phyloP scores from a whole-genome alignment of 1,140 invertebrate species.

The Eubasilissa regina region DNA sequence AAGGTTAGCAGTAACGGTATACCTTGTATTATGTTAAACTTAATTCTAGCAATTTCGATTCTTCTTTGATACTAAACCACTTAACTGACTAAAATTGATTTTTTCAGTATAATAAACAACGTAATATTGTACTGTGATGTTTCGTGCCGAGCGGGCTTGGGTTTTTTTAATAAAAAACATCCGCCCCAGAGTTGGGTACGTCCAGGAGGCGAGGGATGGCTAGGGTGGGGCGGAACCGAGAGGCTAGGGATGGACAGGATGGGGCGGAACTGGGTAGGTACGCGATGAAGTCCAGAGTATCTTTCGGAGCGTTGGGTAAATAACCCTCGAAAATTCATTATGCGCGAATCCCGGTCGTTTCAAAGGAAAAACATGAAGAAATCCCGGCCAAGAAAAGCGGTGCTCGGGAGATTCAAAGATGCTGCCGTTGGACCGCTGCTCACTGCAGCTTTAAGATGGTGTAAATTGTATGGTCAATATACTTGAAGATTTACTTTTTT shows the following conservation, averaged over 20 bases:
- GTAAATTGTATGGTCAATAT: slow-evolving; percentile 31
- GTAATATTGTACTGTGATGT: too few relatives aligned
- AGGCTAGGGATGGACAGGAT: background rate
- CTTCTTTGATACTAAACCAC: too few relatives aligned
- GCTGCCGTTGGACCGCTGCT: background rate
- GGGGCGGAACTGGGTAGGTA: slow-evolving; percentile 3
- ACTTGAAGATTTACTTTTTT: background rate
- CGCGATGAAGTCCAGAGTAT: slow-evolving; percentile 32
- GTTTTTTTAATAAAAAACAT: too few relatives aligned
- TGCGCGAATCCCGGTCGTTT: slow-evolving; percentile 39
- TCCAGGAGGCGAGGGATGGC: background rate
- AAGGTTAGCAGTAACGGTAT: too few relatives aligned
- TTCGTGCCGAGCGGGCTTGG: too few relatives aligned
- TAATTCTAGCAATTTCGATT: too few relatives aligned
- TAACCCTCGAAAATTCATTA: slow-evolving; percentile 49
- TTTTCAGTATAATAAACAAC: too few relatives aligned
- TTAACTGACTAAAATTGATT: too few relatives aligned
- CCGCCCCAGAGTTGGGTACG: too few relatives aligned
- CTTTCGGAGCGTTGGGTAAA: slow-evolving; percentile 31
- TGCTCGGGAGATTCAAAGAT: background rate
- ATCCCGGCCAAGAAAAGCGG: background rate
- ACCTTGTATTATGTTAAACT: too few relatives aligned
- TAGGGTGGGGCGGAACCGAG: background rate
- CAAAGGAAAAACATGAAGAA: slow-evolving; percentile 34
- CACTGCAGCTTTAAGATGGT: background rate